These are phyloP conservation scores for Reticulitermes lucifugus DNA, from an alignment of 2,888 invertebrate genomes.

Conservation along the genomic window DNA sequence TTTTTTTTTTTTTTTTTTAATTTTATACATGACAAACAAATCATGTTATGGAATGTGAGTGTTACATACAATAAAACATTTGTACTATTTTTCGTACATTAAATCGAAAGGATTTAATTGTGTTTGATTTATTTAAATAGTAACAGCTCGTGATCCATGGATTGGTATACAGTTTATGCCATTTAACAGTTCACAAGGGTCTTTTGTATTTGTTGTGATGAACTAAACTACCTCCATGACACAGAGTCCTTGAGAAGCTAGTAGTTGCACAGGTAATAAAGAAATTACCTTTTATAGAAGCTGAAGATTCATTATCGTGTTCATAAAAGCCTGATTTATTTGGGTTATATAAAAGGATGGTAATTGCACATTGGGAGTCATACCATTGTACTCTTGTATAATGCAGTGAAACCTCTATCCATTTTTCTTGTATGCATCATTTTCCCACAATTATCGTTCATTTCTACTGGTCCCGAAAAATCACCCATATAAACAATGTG, in stretches of 20 bases:
- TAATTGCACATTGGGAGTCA: no score
- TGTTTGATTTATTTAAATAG: not conserved
- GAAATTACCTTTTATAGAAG: no score
- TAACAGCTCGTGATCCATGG: not conserved
- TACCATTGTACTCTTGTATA: no score
- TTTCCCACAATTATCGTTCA: no score
- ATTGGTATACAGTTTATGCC: not conserved
- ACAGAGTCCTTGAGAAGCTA: no score
- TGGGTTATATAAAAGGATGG: not conserved
- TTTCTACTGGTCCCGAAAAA: no score
- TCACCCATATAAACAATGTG: no score
- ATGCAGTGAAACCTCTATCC: no score
- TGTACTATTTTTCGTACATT: not conserved
- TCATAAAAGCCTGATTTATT: not conserved
- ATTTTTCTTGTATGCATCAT: no score
- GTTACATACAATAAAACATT: not conserved
- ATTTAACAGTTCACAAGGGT: not conserved
- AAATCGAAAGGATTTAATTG: not conserved
- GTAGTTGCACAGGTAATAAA: no score
- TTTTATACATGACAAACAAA: conserved; percentile 16
- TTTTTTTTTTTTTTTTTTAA: not conserved
- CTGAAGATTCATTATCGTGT: no score
- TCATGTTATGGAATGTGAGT: not conserved
- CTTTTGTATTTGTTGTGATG: not conserved
- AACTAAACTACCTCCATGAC: no score